A percentile compares a stretch with the other conserved stretches of the same genome.
These are phyloP conservation scores for Ommatoiulus sabulosus DNA, from an alignment of 2,888 invertebrate genomes.

Conservation along the genomic window DNA sequence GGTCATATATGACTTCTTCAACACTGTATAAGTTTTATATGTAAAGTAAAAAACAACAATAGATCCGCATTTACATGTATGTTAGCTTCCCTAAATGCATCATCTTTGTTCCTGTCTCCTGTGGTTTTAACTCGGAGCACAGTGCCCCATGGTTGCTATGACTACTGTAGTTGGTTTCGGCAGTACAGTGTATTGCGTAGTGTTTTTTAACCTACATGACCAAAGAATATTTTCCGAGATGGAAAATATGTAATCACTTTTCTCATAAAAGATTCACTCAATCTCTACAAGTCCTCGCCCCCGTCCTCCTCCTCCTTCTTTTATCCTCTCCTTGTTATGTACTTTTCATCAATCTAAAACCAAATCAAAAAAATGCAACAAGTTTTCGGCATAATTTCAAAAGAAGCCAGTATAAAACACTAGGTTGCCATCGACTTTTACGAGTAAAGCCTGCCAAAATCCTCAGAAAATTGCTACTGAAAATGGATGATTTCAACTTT, in stretches of 20 bases:
- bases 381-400: background rate
- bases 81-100: background rate
- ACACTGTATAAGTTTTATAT: background rate
- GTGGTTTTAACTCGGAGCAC: background rate
- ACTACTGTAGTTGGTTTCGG: background rate
- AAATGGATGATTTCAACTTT: background rate
- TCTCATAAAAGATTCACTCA: slow-evolving; percentile 16
- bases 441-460: background rate
- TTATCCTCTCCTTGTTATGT: background rate
- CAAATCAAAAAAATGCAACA: background rate
- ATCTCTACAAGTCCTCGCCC: background rate
- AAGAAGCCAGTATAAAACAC: background rate
- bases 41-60: background rate
- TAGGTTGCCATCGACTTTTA: background rate
- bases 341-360: background rate
- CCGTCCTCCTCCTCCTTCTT: background rate
- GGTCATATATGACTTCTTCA: background rate
- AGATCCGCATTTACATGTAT: background rate
- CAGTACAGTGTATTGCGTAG: background rate
- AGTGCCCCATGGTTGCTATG: background rate
- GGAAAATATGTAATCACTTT: slow-evolving; percentile 10
- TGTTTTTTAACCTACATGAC: background rate
- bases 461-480: background rate
- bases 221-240: slow-evolving; percentile 4
- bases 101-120: background rate